These are phyloP conservation scores for Echinops telfairi DNA, from an alignment of 2,113 vertebrate genomes.

Conservation along the genomic window DNA sequence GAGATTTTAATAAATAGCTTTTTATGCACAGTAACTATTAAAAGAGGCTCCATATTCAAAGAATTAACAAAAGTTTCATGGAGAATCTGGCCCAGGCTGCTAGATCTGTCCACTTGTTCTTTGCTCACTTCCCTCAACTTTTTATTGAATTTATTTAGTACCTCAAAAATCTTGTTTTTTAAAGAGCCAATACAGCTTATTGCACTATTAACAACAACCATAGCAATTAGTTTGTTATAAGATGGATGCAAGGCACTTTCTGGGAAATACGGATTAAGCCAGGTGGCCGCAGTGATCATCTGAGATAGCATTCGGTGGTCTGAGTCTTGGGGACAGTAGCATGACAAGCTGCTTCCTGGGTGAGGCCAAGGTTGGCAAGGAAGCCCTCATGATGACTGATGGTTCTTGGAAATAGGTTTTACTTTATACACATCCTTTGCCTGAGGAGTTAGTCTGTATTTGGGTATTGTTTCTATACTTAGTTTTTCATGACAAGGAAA, in stretches of 20 bases:
- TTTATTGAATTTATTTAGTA: constrained; percentile 56
- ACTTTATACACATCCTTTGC: constrained; percentile 37
- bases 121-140: background rate
- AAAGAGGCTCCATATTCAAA: constrained; percentile 49
- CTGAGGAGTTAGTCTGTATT: constrained; percentile 49
- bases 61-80: constrained; percentile 54
- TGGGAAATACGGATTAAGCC: constrained; percentile 23
- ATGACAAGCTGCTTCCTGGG: constrained; percentile 19
- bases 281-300: constrained; percentile 42
- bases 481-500: constrained; percentile 57
- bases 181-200: constrained; percentile 54
- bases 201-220: constrained; percentile 47
- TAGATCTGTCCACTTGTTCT: constrained; percentile 68
- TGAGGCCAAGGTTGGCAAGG: constrained; percentile 53
- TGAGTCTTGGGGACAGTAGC: constrained; percentile 43
- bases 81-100: constrained; percentile 34
- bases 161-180: constrained; percentile 44
- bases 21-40: constrained; percentile 57
- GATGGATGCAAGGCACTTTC: constrained; percentile 69
- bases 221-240: constrained; percentile 62
- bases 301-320: constrained; percentile 24
- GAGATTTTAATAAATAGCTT: constrained; percentile 75
- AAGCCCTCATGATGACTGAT: constrained; percentile 34
- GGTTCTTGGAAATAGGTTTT: constrained; percentile 66
- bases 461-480: constrained; percentile 45